Base-by-base conservation (phyloP, 2,113 vertebrate genomes). In the Leptocoma aspasia region DNA sequence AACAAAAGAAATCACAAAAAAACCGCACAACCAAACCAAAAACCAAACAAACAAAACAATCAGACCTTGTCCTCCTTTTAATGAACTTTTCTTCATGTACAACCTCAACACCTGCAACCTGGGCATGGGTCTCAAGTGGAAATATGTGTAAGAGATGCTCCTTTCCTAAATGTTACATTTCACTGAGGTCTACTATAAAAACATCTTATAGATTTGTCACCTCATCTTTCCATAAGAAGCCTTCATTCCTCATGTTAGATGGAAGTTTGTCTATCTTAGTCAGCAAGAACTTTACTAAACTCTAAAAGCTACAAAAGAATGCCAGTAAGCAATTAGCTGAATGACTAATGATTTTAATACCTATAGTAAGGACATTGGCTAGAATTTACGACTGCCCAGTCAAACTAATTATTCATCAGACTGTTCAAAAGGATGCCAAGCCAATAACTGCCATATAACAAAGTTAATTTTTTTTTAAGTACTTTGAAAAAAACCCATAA, bases 281-380 rank as follows among this genome's bases (percentile, higher is more conserved):
- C 44, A 85, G 89, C 42, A 86, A 63, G 91, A 94, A 91, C 45
- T 90, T 94, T 69, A 65, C 31, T 83, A 92, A 92, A 96, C 57
- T 78, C 19, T 73, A 59, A 87, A 86, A 87, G 89, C 77, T 86
- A 92, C 73, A 88, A 89, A 93, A 89, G 87, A 94, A 95, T 95
- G 92, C 59, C 92, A 97, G 94, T 83, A 95, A 92, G 88, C 81
- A 94, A 96, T 95, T 95, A 97, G 53, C 77, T 76, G 60, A 95
- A 94, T 94, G 92, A 96, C 93, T 96, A 79, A 96, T 96, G n/a
- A 89, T 95, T 95, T 95, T 95, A 95, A 93, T 94, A 96, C 61
- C 82, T 92, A 61, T 79, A 94, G 77, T 72, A 95, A 94, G 87
- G 83, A 95, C 64, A 91, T 2, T 86, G 73, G 75, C 88, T 70